Evolutionary conservation across 2,113 vertebrate genomes (phyloP).

Genomic region (Glaucidium brasilianum): DNA sequence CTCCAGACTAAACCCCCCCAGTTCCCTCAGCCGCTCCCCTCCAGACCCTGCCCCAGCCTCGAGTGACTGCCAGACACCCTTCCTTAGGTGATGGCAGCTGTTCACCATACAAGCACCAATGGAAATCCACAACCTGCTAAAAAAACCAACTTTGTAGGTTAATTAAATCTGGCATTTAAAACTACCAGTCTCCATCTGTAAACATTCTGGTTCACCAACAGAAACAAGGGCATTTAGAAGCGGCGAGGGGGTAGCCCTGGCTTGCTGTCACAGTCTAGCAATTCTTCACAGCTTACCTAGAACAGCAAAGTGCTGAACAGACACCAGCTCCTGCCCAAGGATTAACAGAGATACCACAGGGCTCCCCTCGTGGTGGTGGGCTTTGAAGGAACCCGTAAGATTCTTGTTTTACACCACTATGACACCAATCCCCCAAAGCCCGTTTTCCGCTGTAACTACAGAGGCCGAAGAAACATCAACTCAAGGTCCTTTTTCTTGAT

Average conservation of each 20-base stretch:
- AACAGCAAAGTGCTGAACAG: background rate
- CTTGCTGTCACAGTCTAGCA: background rate
- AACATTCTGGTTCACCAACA: background rate
- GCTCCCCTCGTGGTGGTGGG: background rate
- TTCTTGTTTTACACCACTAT: background rate
- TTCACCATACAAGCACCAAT: background rate
- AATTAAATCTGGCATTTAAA: background rate
- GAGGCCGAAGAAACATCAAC: background rate
- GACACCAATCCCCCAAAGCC: background rate
- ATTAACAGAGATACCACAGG: no score
- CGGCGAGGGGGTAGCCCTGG: background rate
- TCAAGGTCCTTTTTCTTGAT: background rate
- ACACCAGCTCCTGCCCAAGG: background rate
- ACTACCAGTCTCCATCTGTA: background rate
- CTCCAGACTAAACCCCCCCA: no score
- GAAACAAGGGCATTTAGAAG: background rate
- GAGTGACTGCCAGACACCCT: background rate
- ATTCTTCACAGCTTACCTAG: background rate
- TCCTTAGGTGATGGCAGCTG: background rate
- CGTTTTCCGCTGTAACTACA: background rate
- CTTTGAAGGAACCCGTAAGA: background rate
- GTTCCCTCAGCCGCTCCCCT: background rate
- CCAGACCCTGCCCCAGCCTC: background rate
- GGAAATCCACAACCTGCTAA: background rate
- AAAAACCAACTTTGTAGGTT: background rate